Evolutionary conservation across 2,113 vertebrate genomes (phyloP), one percentile per base, ranked within the genome.

Genomic region (Crocuta crocuta): DNA sequence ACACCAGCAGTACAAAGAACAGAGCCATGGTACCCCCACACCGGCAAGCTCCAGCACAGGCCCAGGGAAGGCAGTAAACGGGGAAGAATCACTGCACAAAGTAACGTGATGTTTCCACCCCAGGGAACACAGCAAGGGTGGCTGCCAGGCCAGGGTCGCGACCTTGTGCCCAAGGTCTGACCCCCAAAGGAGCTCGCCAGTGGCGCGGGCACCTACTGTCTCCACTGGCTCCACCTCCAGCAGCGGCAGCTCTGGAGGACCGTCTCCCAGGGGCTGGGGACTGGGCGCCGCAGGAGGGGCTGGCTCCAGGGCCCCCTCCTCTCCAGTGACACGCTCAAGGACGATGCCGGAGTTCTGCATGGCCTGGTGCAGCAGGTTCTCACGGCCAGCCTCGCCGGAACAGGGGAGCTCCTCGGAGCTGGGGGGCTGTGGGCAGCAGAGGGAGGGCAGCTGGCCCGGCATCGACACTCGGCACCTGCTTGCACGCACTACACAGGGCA

Each of bases 321-420:
- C 99, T 96, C 98, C 82, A 0, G 98, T 15, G 0, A 98, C 98
- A 3, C 98, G 98, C 97, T 99, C 99, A 0, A 99, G 99, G 13
- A 99, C 99, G 0, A 99, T 99, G 65, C 99, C 99, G 0, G 99
- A 99, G 97, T 99, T 99, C 98, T 99, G 99, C 98, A 99, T 99
- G 98, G 99, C 99, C 98, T 99, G 99, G 89, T 99, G 99, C 96
- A 99, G 99, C 95, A 99, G 99, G 84, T 99, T 99, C 98, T 99
- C 99, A 0, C 98, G 99, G 84, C 98, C 99, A 16, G 82, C 97
- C 4, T 99, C 99, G 0, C 97, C 93, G 2, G 98, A 94, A 0
- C 98, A 97, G 0, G 98, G 95, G 74, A 98, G 97, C 96, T 99
- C 99, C 95, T 99, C 98, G 0, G 98, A 82, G 76, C 66, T 95